phyloP scores from a whole-genome alignment of 2,113 vertebrate species.

The Eurystomus gularis region DNA sequence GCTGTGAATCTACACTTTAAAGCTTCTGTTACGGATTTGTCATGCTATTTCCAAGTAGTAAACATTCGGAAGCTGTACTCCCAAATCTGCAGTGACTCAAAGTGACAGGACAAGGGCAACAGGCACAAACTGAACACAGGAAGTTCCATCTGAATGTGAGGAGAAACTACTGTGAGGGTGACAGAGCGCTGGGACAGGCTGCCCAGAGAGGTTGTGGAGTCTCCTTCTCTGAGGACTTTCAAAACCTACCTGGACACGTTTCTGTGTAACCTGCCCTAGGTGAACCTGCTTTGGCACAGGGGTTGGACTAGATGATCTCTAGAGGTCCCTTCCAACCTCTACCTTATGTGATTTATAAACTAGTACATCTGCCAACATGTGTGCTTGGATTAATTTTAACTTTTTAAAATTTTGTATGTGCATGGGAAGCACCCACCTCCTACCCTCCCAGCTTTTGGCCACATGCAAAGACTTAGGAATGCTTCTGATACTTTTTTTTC shows the following conservation, averaged over 20 bases:
- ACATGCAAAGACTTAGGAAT: neutral
- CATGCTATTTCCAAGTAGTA: neutral
- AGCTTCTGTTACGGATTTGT: fast-evolving
- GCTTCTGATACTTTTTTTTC: neutral
- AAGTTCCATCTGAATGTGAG: neutral
- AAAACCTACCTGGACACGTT: neutral
- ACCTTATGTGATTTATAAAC: neutral
- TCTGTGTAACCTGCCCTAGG: neutral
- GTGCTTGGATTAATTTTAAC: neutral
- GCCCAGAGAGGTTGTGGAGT: neutral
- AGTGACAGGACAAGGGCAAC: neutral
- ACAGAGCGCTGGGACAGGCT: neutral
- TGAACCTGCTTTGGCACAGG: neutral
- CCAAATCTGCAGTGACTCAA: neutral
- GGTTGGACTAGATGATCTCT: neutral
- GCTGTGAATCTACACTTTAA: neutral
- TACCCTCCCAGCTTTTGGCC: fast-evolving
- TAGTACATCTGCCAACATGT: neutral
- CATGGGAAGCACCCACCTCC: neutral
- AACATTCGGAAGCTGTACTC: neutral
- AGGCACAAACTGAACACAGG: neutral
- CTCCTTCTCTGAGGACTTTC: neutral
- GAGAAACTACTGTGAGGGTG: neutral
- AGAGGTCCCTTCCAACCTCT: neutral
- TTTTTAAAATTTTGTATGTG: fast-evolving